Conservation (phyloP, 2,888 invertebrate species). For the Chrysolina americana region DNA sequence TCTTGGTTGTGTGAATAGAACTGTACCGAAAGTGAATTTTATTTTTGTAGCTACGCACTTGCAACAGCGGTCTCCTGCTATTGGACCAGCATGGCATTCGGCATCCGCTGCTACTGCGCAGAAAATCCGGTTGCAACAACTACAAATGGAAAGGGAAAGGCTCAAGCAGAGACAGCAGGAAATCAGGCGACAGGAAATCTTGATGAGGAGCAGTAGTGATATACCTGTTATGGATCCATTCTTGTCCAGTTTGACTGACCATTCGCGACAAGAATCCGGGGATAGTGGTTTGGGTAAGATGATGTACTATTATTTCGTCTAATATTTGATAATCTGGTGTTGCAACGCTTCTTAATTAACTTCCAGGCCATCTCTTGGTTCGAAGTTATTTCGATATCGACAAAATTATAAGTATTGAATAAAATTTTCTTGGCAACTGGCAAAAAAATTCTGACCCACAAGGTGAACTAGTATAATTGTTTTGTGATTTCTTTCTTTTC, state of each 20-base stretch:
- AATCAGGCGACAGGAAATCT: conserved; percentile 86
- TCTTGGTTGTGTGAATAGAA: neutral
- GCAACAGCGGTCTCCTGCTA: conserved; percentile 67
- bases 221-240: conserved; percentile 84
- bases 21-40: conserved; percentile 5
- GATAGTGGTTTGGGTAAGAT: conserved; percentile 89
- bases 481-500: no score
- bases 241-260: conserved; percentile 86
- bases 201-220: conserved; percentile 78
- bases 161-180: conserved; percentile 92
- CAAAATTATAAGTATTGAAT: no score
- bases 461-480: no score
- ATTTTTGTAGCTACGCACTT: conserved; percentile 72
- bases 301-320: neutral
- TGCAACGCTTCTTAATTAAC: no score
- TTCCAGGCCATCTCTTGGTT: no score
- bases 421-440: no score
- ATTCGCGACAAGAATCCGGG: conserved; percentile 94
- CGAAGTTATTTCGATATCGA: no score
- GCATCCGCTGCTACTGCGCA: conserved; percentile 79
- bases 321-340: neutral
- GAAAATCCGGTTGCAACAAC: conserved; percentile 84
- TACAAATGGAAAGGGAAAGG: conserved; percentile 90
- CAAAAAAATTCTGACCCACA: no score
- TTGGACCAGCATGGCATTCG: conserved; percentile 63